Percentiles rank a stretch among this genome's conserved stretches.
phyloP scores from a whole-genome alignment of 2,113 vertebrate species.

The Lophotis ruficrista region DNA sequence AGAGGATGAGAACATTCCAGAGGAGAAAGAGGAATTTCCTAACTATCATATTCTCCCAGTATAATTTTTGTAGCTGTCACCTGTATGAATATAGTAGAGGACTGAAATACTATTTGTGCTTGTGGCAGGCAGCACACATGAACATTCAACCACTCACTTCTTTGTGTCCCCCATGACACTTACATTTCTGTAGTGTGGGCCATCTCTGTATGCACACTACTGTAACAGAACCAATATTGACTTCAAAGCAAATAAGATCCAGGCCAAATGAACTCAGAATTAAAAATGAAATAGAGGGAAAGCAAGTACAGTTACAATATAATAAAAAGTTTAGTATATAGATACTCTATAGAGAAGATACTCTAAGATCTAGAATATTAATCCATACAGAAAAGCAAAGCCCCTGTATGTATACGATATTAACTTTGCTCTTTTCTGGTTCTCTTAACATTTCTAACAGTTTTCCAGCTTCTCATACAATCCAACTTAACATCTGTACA shows the following conservation, averaged over 20 bases:
- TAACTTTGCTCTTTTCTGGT: not conserved
- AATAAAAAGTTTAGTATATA: not conserved
- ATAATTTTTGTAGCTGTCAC: not conserved
- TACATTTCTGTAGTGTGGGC: not conserved
- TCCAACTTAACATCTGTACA: not conserved
- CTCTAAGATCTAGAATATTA: not conserved
- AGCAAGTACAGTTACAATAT: not conserved
- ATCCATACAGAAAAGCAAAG: not conserved
- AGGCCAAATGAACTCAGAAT: not conserved
- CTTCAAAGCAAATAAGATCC: not conserved
- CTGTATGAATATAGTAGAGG: not conserved
- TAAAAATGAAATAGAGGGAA: not conserved
- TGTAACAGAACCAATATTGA: not conserved
- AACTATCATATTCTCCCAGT: not conserved
- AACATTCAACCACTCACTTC: not conserved
- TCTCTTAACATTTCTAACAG: not conserved
- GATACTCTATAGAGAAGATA: not conserved
- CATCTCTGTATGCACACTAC: not conserved
- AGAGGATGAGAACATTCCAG: not conserved
- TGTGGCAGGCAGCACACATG: not conserved
- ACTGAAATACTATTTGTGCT: not conserved
- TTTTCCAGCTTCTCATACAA: not conserved
- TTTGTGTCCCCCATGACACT: not conserved
- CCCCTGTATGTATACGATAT: not conserved
- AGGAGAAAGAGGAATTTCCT: not conserved